Conservation (phyloP, 1,140 invertebrate species). For the Rhizoglyphus robini region DNA sequence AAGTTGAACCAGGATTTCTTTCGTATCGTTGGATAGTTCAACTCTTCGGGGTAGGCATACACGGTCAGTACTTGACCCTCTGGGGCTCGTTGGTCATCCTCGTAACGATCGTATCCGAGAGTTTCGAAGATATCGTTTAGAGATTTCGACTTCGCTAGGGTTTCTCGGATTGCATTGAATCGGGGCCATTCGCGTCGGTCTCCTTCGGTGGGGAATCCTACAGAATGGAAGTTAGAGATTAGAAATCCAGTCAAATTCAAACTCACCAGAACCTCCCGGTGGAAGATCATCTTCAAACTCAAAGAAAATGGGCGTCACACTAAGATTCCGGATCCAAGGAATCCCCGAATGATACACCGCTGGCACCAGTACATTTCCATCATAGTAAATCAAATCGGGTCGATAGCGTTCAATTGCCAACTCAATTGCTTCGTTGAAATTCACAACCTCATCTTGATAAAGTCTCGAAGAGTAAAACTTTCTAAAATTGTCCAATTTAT, state of each 20-base stretch:
- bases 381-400: not conserved
- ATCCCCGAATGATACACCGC: not conserved
- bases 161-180: not conserved
- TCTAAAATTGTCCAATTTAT: not conserved
- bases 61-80: conserved; percentile 4
- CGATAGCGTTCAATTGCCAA: not conserved
- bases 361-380: not conserved
- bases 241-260: not conserved
- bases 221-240: not conserved
- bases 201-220: not conserved
- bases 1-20: not conserved
- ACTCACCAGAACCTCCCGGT: not conserved
- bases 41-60: conserved; percentile 18
- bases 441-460: not conserved
- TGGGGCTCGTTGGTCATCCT: not conserved
- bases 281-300: conserved; percentile 4
- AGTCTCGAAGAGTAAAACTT: not conserved
- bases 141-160: not conserved
- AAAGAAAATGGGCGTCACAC: conserved; percentile 5
- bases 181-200: not conserved
- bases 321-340: conserved; percentile 14
- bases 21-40: conserved; percentile 11
- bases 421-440: conserved; percentile 1
- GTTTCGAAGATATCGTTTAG: not conserved
- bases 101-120: not conserved